Percentiles rank a stretch among this genome's conserved stretches.
Evolutionary conservation across 2,888 invertebrate species (phyloP).

Genomic region (Melinaea marsaeus): DNA sequence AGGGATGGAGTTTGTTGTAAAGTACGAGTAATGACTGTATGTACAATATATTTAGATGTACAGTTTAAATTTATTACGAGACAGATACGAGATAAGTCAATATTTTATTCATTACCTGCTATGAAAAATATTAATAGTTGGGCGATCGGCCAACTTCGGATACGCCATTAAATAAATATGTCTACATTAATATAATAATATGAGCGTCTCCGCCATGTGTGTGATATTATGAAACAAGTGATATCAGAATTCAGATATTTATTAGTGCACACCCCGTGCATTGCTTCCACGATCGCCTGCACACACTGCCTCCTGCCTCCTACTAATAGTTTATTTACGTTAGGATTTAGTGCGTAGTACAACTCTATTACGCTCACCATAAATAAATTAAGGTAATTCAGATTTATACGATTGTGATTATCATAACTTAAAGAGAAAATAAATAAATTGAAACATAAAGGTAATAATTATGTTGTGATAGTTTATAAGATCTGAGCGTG

Average conservation of each 20-base stretch:
- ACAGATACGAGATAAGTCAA: background rate
- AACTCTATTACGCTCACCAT: too few relatives aligned
- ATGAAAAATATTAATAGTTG: conserved; percentile 20
- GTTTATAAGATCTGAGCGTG: conserved; percentile 37
- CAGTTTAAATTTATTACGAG: background rate
- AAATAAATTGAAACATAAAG: background rate
- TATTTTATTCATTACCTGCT: conserved; percentile 11
- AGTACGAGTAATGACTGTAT: too few relatives aligned
- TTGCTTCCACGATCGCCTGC: background rate
- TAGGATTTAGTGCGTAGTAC: background rate
- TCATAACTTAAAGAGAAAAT: background rate
- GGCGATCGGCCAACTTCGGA: conserved; percentile 19
- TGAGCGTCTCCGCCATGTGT: conserved; percentile 20
- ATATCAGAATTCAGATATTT: background rate
- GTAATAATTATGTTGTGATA: conserved; percentile 7
- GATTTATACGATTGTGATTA: too few relatives aligned
- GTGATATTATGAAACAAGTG: background rate
- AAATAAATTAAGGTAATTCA: too few relatives aligned
- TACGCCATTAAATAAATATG: conserved; percentile 9
- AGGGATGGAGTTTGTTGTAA: too few relatives aligned
- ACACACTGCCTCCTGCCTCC: background rate
- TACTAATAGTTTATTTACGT: background rate
- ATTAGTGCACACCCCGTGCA: background rate
- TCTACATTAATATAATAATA: conserved; percentile 18
- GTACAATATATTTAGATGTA: background rate